Evolutionary conservation across 1,140 invertebrate species (phyloP), one percentile per base, ranked within the genome.

Genomic region (Nixonia krombeini): DNA sequence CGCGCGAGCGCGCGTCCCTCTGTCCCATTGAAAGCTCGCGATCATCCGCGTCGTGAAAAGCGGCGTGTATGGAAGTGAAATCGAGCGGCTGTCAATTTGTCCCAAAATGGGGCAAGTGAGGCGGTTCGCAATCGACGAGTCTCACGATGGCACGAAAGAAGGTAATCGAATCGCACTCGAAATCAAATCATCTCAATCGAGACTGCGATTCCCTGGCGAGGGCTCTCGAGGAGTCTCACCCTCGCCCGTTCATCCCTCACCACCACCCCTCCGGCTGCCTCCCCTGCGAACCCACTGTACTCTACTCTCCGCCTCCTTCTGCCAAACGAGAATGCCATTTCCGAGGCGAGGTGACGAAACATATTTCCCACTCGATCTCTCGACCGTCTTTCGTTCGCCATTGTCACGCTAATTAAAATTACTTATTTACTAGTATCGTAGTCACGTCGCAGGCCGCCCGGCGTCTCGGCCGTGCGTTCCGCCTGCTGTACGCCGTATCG

Each of bases 61-160:
- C 29, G 29, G 29, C 35, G 10, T 35, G 33, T 37, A 55, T 40
- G 21, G 38, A 44, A 61, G 56, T 56, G 63, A 67, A 67, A 59
- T 67, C 56, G 63, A 67, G 63, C 63, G 56, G 35, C 56, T 67
- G 56, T 67, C 63, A 59, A 67, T 67, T 56, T 51, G 56, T 67
- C 47, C 45, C 63, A 61, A 67, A 67, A 59, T 56, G 56, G 64
- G 41, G 25, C 45, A 67, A 57, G 55, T 45, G 29, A 38, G 46
- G 26, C 50, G 45, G 38, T 47, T 52, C 41, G 49, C 16, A 52
- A 21, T 46, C 53, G 49, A 53, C 62, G 55, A 58, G 37, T 47
- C 56, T 45, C 47, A 42, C 63, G 18, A 23, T 41, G 38, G 8
- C 55, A 38, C 51, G 56, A 59, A 59, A 67, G 63, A 67, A 59